Percentiles rank a stretch among this genome's conserved stretches.
Evolutionary conservation across 2,888 invertebrate species (phyloP).

Genomic region (Cryptocephalus moraei): DNA sequence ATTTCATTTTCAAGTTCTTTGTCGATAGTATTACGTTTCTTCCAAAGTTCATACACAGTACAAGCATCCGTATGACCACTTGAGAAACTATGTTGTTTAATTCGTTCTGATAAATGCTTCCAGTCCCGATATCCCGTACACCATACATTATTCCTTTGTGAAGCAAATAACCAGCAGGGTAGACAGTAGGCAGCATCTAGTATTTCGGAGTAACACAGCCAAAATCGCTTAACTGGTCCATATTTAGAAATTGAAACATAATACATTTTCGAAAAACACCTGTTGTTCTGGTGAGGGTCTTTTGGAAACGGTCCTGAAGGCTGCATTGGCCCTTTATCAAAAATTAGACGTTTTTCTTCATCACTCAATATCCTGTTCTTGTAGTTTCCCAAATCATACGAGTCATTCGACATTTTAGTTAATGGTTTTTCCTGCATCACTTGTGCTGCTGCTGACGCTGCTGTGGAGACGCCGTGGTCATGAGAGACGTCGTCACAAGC

Average conservation of each 20-base stretch:
- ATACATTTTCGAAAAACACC: too few species aligned
- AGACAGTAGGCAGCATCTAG: slow-evolving; percentile 2
- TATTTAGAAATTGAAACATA: too few species aligned
- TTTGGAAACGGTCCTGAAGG: slow-evolving; percentile 5
- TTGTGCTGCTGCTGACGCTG: too few species aligned
- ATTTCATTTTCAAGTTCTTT: slow-evolving; percentile 10
- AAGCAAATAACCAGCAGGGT: slow-evolving; percentile 3
- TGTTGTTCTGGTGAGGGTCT: slow-evolving; percentile 4
- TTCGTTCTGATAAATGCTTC: slow-evolving; percentile 13
- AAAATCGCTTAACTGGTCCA: too few species aligned
- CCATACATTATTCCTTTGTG: slow-evolving; percentile 6
- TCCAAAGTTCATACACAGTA: slow-evolving; percentile 15
- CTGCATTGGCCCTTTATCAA: too few species aligned
- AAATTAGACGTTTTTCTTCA: too few species aligned
- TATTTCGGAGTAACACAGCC: slow-evolving; percentile 2
- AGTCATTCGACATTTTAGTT: too few species aligned
- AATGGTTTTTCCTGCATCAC: too few species aligned
- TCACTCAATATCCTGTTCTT: too few species aligned
- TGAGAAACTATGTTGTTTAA: slow-evolving; percentile 8
- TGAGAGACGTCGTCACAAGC: too few species aligned
- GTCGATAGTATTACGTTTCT: slow-evolving; percentile 14
- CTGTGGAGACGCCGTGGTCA: too few species aligned
- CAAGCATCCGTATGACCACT: slow-evolving; percentile 10
- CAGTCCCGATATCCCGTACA: slow-evolving; percentile 12
- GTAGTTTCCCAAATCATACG: too few species aligned